Base-by-base conservation (phyloP, 2,797 vertebrate species). In the Caiman crocodilus region DNA sequence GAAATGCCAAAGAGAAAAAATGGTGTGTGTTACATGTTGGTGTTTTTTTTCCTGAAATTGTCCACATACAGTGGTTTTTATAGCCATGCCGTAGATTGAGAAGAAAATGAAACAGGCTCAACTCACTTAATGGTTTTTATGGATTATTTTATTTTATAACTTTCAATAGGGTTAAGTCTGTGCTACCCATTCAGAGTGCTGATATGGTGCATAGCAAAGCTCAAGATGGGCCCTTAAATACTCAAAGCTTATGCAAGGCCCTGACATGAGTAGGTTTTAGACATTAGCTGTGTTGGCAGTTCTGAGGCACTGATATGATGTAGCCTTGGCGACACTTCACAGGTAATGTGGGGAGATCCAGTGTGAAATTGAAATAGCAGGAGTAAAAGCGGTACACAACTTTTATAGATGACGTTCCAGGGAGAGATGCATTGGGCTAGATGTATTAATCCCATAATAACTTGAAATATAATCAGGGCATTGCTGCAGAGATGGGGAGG, bases 381-480 rank as follows among this genome's bases (percentile, higher is more conserved):
- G 90, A 92, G 64, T 71, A 94, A 88, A 89, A 96, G 85, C 30
- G 88, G 88, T 85, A 93, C 89, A 82, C 92, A 91, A 90, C 50
- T 94, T 96, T 95, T 95, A 95, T 92, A 94, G 94, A 96, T 96
- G 95, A 95, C 95, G 90, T 96, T 90, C 87, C 78, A 93, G 91
- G 84, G 84, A 89, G 95, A 95, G 88, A 96, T 92, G 83, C 87
- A 86, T 61, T 0, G 4, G 90, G 84, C 94, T 90, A 95, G 91
- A 90, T 96, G 91, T 94, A 94, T 97, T 97, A 96, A 96, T 96
- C 93, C 92, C 58, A 5, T 93, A 96, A 96, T 93, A 95, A 87
- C 92, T 94, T 93, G 96, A 96, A 96, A 94, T 95, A 94, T 87
- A 96, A 95, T 96, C 94, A 90, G 93, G 76, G 57, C 89, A 85